phyloP scores from a whole-genome alignment of 1,140 invertebrate species.

The Listronotus bonariensis region DNA sequence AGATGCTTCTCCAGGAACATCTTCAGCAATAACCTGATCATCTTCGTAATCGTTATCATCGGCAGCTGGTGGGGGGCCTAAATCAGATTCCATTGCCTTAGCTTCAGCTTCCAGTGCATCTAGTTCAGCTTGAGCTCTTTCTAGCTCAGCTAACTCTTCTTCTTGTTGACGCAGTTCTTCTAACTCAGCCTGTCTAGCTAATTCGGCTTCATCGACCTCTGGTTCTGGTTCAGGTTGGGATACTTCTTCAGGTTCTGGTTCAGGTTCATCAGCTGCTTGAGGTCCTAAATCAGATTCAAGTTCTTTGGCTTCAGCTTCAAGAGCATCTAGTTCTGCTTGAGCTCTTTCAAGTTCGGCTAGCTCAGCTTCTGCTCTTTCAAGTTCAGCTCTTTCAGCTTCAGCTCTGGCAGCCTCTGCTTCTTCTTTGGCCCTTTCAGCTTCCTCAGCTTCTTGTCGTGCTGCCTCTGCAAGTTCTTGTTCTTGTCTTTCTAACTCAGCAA shows the following conservation, averaged over 20 bases:
- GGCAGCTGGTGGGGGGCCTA: slow-evolving; percentile 38
- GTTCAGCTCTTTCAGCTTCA: slow-evolving; percentile 64
- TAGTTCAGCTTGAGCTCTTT: slow-evolving; percentile 38
- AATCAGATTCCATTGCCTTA: slow-evolving; percentile 36
- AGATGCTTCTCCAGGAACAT: slow-evolving; percentile 38
- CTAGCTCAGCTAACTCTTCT: slow-evolving; percentile 37
- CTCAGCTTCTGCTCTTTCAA: slow-evolving; percentile 62
- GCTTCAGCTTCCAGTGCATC: slow-evolving; percentile 40
- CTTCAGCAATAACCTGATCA: slow-evolving; percentile 41
- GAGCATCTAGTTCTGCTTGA: slow-evolving; percentile 48
- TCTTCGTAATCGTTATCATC: slow-evolving; percentile 52
- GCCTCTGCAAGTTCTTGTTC: slow-evolving; percentile 65
- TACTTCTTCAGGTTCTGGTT: slow-evolving; percentile 55
- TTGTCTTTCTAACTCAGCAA: slow-evolving; percentile 56
- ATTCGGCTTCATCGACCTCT: slow-evolving; percentile 49
- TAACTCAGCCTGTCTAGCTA: slow-evolving; percentile 51
- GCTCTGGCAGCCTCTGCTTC: slow-evolving; percentile 52
- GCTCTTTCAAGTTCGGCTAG: no score
- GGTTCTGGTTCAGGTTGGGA: slow-evolving; percentile 45
- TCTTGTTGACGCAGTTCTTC: slow-evolving; percentile 35
- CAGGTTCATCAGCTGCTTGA: slow-evolving; percentile 44
- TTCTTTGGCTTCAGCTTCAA: slow-evolving; percentile 41
- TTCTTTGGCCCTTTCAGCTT: slow-evolving; percentile 60
- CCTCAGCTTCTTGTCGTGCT: slow-evolving; percentile 50
- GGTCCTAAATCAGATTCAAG: slow-evolving; percentile 55